Base-by-base conservation (phyloP, 2,888 invertebrate genomes). In the Salticus scenicus region DNA sequence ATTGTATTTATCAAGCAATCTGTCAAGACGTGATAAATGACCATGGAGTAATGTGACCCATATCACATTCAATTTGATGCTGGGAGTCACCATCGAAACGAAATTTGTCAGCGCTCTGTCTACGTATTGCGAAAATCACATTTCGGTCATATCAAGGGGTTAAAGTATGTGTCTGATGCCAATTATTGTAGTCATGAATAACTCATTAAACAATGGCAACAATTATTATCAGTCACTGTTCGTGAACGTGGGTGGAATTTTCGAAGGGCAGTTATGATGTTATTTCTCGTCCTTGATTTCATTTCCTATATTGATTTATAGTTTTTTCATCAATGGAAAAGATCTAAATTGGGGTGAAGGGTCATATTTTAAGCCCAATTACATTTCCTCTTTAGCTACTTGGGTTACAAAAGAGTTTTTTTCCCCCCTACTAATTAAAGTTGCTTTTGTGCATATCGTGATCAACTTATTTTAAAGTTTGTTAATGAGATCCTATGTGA, bases 41-140 rank as follows among this genome's bases (percentile, higher is more conserved):
- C 33, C 42, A 75, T 75, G 75, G 47, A 63, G 81, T 74, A 82
- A 75, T 51, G 33, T 75, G 75, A 82, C 81, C 81, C 69, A 82
- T 14, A 75, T 82, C 69, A 75, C 27, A 75, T 82, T 28, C 0
- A 27, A n/a, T n/a, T 57, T 24, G 57, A 5, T 20, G 2, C 24
- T 4, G 37, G 7, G 5, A 57, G 57, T 57, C 57, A 57, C 57
- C 57, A 37, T 7, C 37, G 10, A 24, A 57, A 57, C 57, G 57
- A 57, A 57, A 24, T 57, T 57, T 57, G 17, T 57, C 24, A 57
- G 24, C 57, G 24, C 12, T 12, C 14, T 8, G 24, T 57, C 5
- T 57, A 5, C 7, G 42, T 2, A 47, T 57, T 57, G 57, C 57
- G 57, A 57, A 57, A 57, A 57, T 24, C 57, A 47, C 2, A 57